These are phyloP conservation scores for Sula dactylatra DNA, from an alignment of 2,113 vertebrate species.

Conservation along the genomic window DNA sequence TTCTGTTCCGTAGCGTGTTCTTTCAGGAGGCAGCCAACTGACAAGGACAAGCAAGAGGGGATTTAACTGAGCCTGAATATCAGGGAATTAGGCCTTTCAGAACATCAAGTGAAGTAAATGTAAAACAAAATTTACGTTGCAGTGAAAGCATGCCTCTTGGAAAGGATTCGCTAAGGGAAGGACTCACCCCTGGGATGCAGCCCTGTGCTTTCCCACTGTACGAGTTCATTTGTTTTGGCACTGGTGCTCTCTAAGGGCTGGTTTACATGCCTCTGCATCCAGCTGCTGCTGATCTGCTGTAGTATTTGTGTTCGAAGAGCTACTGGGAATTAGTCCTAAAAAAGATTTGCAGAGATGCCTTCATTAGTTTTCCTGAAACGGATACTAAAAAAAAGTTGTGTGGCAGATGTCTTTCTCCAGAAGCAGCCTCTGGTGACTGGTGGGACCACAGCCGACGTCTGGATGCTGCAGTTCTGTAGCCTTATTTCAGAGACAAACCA, in stretches of 20 bases:
- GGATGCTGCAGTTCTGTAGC: not conserved
- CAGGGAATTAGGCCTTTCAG: not conserved
- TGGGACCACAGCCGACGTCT: accelerated
- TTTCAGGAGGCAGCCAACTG: not conserved
- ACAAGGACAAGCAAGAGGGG: not conserved
- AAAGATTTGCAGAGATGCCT: not conserved
- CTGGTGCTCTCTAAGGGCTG: not conserved
- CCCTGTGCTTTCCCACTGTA: not conserved
- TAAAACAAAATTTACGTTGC: accelerated
- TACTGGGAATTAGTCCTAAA: not conserved
- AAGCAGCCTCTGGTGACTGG: not conserved
- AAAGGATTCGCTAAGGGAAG: not conserved
- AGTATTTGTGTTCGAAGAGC: not conserved
- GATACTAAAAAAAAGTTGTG: not conserved
- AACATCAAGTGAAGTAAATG: not conserved
- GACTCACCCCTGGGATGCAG: not conserved
- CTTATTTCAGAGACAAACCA: not conserved
- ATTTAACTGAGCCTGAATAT: not conserved
- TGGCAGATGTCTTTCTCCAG: not conserved
- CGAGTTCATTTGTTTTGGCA: not conserved
- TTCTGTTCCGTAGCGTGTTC: not conserved
- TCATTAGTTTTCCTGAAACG: not conserved
- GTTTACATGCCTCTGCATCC: not conserved
- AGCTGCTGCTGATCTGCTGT: not conserved
- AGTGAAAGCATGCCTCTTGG: not conserved